These are phyloP conservation scores for Anthopleura xanthogrammica DNA, from an alignment of 92 coral and sea anemone species.

Conservation along the genomic window DNA sequence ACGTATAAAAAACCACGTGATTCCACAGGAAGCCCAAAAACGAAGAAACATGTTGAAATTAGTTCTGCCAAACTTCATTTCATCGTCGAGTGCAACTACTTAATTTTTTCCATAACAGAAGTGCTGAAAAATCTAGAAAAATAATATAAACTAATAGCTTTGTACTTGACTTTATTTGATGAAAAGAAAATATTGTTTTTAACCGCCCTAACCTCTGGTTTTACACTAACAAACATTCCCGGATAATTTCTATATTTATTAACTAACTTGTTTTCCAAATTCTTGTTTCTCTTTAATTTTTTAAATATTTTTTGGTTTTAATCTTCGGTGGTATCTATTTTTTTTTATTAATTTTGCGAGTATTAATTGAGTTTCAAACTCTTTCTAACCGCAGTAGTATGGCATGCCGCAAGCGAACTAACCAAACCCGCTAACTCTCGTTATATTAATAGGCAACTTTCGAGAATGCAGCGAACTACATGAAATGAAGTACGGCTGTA, in stretches of 20 bases:
- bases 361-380: background rate
- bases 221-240: too few relatives aligned
- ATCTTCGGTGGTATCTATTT: background rate
- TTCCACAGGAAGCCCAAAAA: background rate
- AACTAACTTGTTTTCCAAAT: too few relatives aligned
- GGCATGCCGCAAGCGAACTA: background rate
- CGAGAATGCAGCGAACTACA: conserved; percentile 62
- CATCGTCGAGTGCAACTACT: background rate
- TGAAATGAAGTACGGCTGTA: conserved; percentile 65
- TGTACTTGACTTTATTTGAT: too few relatives aligned
- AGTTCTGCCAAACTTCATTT: conserved; percentile 24
- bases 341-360: background rate
- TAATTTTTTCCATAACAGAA: too few relatives aligned
- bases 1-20: too few relatives aligned
- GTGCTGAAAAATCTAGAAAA: too few relatives aligned
- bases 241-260: too few relatives aligned
- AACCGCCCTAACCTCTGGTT: too few relatives aligned
- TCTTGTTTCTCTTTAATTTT: too few relatives aligned
- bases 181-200: too few relatives aligned
- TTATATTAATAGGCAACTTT: conserved; percentile 54
- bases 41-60: conserved; percentile 9
- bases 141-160: background rate
- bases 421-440: conserved; percentile 12
- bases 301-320: too few relatives aligned
- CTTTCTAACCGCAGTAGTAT: background rate